phyloP scores from a whole-genome alignment of 2,888 invertebrate genomes.

The Tenthredo amoena region DNA sequence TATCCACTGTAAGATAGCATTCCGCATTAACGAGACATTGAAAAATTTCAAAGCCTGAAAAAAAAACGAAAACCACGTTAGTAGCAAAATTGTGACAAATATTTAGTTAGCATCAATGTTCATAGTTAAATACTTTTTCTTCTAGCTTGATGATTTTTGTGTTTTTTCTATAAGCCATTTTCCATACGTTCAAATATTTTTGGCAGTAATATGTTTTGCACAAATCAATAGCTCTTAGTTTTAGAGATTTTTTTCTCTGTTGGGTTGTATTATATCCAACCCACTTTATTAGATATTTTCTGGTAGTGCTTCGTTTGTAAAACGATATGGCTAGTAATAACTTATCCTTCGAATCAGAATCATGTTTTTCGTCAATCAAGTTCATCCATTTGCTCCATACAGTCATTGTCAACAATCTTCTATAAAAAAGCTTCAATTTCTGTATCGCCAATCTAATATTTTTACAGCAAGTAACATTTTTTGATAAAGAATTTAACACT shows the following conservation, averaged over 20 bases:
- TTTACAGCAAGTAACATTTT: slow-evolving; percentile 13
- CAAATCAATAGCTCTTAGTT: neutral
- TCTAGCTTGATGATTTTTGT: neutral
- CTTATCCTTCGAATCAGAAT: slow-evolving; percentile 10
- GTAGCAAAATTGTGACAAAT: neutral
- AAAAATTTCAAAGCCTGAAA: slow-evolving; percentile 20
- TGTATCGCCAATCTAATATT: slow-evolving; percentile 36
- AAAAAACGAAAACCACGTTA: neutral
- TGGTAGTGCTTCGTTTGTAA: neutral
- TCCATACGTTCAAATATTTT: slow-evolving; percentile 21
- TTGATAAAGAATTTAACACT: slow-evolving; percentile 11
- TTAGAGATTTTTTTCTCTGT: slow-evolving; percentile 11
- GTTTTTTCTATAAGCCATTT: slow-evolving; percentile 1
- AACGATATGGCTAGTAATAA: slow-evolving; percentile 7
- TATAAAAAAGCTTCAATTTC: slow-evolving; percentile 42
- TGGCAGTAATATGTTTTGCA: slow-evolving; percentile 9
- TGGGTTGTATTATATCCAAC: neutral
- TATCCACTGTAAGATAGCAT: slow-evolving; percentile 27
- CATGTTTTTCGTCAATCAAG: slow-evolving; percentile 22
- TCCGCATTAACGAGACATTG: slow-evolving; percentile 14
- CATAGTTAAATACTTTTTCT: slow-evolving; percentile 22
- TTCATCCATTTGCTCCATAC: slow-evolving; percentile 26
- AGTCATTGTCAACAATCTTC: neutral
- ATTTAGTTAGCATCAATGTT: neutral
- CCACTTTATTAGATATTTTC: slow-evolving; percentile 21